Percentiles rank a stretch among this genome's conserved stretches.
These are phyloP conservation scores for Allygus modestus DNA, from an alignment of 2,888 invertebrate genomes.

Conservation along the genomic window DNA sequence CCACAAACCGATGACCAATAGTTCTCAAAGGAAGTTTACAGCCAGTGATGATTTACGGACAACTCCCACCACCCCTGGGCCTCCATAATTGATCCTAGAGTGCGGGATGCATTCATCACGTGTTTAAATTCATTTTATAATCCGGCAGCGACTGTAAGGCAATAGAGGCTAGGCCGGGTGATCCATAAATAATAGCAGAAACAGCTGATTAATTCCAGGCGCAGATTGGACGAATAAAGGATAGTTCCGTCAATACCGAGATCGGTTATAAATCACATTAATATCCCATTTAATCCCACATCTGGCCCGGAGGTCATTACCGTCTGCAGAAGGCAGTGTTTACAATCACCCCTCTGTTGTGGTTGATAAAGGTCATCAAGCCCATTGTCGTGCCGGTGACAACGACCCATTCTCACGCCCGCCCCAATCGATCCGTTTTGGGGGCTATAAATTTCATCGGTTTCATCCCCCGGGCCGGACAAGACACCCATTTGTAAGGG, in stretches of 20 bases:
- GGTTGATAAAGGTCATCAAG: constrained; percentile 52
- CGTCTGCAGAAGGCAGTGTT: constrained; percentile 49
- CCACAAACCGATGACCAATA: no score
- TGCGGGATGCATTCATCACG: constrained; percentile 47
- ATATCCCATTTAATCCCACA: constrained; percentile 57
- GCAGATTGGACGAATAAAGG: constrained; percentile 52
- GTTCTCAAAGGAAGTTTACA: not conserved
- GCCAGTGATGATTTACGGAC: not conserved
- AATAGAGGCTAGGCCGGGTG: constrained; percentile 22
- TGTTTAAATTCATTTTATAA: constrained; percentile 47
- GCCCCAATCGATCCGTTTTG: constrained; percentile 47
- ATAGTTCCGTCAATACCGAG: constrained; percentile 36
- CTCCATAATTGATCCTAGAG: constrained; percentile 19
- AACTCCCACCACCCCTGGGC: not conserved
- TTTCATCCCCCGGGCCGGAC: constrained; percentile 25
- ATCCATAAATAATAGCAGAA: constrained; percentile 45
- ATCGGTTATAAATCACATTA: constrained; percentile 54
- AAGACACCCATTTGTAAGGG: constrained; percentile 50
- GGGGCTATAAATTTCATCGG: constrained; percentile 43
- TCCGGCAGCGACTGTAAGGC: constrained; percentile 3
- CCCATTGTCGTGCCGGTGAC: constrained; percentile 45
- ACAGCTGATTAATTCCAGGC: constrained; percentile 57
- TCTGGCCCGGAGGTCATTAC: constrained; percentile 21
- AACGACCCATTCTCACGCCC: constrained; percentile 58
- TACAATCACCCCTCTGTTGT: constrained; percentile 44